Evolutionary conservation across 1,140 invertebrate genomes (phyloP).

Genomic region (Steinernema khuongi): DNA sequence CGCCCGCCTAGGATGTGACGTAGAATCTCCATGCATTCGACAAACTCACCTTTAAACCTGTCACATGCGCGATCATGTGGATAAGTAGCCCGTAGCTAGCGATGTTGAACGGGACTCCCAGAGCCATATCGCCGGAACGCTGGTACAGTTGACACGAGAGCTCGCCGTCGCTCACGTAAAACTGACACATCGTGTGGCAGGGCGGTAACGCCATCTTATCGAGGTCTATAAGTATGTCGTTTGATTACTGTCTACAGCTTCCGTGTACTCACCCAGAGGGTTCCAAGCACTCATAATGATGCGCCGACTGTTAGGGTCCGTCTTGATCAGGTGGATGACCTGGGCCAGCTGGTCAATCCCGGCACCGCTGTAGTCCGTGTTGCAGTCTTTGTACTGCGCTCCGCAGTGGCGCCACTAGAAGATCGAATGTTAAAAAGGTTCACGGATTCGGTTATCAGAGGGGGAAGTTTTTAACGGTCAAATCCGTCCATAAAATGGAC

Average conservation of each 20-base stretch:
- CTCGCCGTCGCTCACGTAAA: constrained; percentile 78
- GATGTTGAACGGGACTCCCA: constrained; percentile 98
- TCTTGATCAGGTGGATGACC: constrained; percentile 77
- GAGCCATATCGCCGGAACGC: constrained; percentile 88
- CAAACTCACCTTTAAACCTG: constrained; percentile 69
- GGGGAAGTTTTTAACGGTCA: too few species aligned
- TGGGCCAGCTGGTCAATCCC: constrained; percentile 83
- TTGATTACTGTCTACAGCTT: not conserved
- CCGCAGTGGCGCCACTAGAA: constrained; percentile 91
- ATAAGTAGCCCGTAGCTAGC: constrained; percentile 91
- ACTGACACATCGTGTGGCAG: constrained; percentile 89
- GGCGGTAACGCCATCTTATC: constrained; percentile 90
- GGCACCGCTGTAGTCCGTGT: constrained; percentile 71
- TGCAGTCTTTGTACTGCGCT: constrained; percentile 78
- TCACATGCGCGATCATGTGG: constrained; percentile 91
- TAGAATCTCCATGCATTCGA: not conserved
- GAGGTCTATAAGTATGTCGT: constrained; percentile 67
- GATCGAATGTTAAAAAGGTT: not conserved
- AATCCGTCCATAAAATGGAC: too few species aligned
- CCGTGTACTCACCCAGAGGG: constrained; percentile 64
- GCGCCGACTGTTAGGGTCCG: constrained; percentile 76
- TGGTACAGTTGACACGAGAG: constrained; percentile 89
- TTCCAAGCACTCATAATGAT: constrained; percentile 96
- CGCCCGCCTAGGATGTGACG: constrained; percentile 69
- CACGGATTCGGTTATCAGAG: not conserved